These are phyloP conservation scores for Metridium senile DNA, from an alignment of 92 coral and sea anemone species.

Conservation along the genomic window DNA sequence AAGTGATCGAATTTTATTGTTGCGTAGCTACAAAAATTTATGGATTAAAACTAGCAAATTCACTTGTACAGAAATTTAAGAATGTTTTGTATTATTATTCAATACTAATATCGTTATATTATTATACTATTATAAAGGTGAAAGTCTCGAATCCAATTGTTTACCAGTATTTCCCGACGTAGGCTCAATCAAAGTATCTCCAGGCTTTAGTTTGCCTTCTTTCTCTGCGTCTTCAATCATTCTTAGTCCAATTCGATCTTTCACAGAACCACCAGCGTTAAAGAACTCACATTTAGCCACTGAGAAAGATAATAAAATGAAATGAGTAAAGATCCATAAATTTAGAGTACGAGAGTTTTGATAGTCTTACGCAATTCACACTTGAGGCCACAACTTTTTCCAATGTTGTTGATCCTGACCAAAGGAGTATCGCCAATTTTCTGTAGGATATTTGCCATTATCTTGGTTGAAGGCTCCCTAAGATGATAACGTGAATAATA, in stretches of 20 bases:
- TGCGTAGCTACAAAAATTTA: no score
- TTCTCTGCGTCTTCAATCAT: slow-evolving; percentile 96
- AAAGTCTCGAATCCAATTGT: neutral
- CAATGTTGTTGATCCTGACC: slow-evolving; percentile 89
- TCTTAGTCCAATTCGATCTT: slow-evolving; percentile 92
- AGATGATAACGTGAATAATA: neutral
- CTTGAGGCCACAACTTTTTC: slow-evolving; percentile 86
- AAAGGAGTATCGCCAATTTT: slow-evolving; percentile 93
- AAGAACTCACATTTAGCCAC: slow-evolving; percentile 97
- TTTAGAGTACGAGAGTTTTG: no score
- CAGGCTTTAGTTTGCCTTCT: slow-evolving; percentile 83
- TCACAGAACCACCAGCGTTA: slow-evolving; percentile 98
- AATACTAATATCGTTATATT: no score
- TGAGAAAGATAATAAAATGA: slow-evolving; percentile 11
- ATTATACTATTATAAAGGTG: neutral
- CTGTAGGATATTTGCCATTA: slow-evolving; percentile 84
- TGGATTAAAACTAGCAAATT: no score
- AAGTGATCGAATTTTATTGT: no score
- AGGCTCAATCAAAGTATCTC: slow-evolving; percentile 93
- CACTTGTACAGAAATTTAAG: no score
- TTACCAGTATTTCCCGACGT: slow-evolving; percentile 97
- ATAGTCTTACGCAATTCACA: slow-evolving; percentile 90
- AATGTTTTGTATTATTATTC: no score
- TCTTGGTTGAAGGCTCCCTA: slow-evolving; percentile 58
- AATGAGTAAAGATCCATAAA: no score